Evolutionary conservation across 2,113 vertebrate species (phyloP).

Genomic region (Orientallactaga bullata): DNA sequence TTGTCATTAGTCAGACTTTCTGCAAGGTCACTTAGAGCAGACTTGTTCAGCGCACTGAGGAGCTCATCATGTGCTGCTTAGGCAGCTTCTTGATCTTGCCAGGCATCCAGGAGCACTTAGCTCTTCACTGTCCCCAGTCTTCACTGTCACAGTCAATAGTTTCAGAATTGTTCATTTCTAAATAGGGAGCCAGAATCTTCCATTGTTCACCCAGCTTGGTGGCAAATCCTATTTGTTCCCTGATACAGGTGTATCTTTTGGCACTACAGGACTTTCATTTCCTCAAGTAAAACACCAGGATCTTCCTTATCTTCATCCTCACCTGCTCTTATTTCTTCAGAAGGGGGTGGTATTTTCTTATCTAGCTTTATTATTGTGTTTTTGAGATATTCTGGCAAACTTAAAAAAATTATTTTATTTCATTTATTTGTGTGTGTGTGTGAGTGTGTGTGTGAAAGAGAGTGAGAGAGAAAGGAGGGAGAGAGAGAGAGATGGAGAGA

Average conservation of each 20-base stretch:
- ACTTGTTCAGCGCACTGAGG: slow-evolving; percentile 88
- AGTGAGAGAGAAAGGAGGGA: no score
- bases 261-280: slow-evolving; percentile 97
- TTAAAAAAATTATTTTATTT: no score
- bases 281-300: slow-evolving; percentile 98
- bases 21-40: slow-evolving; percentile 91
- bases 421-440: no score
- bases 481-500: no score
- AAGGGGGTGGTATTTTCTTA: slow-evolving; percentile 98
- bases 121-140: slow-evolving; percentile 88
- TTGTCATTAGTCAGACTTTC: slow-evolving; percentile 90
- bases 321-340: slow-evolving; percentile 99
- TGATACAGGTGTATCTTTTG: slow-evolving; percentile 91
- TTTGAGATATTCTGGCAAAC: slow-evolving; percentile 96
- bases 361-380: slow-evolving; percentile 99
- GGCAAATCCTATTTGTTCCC: slow-evolving; percentile 95
- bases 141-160: slow-evolving; percentile 96
- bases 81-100: slow-evolving; percentile 96
- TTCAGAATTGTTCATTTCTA: slow-evolving; percentile 96
- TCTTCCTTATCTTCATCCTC: slow-evolving; percentile 98
- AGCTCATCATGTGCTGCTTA: slow-evolving; percentile 94
- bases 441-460: no score
- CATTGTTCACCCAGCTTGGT: slow-evolving; percentile 93
- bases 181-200: slow-evolving; percentile 92
- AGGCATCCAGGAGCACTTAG: slow-evolving; percentile 95